Conservation (phyloP, 2,888 invertebrate species). For the Conistra vaccinii region DNA sequence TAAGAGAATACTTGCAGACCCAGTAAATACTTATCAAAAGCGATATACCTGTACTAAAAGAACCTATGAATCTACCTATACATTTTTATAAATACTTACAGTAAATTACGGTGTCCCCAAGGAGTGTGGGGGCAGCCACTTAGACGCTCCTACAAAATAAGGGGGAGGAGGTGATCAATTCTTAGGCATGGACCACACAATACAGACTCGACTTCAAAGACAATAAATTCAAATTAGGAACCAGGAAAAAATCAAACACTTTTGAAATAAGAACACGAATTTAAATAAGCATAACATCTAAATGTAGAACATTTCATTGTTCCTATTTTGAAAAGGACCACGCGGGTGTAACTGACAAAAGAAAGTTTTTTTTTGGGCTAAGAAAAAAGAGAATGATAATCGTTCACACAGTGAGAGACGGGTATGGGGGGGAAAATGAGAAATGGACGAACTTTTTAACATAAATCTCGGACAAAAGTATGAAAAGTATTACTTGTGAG, state of each 20-base stretch:
- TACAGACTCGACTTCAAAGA: constrained; percentile 30
- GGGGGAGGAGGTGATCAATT: constrained; percentile 43
- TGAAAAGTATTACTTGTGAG: constrained; percentile 85
- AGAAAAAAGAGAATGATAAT: constrained; percentile 85
- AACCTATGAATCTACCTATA: neutral
- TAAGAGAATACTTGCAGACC: neutral
- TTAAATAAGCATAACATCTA: constrained; percentile 66
- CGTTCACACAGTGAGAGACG: constrained; percentile 84
- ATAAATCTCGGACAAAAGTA: constrained; percentile 87
- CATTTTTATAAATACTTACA: constrained; percentile 18
- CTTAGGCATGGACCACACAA: constrained; percentile 25
- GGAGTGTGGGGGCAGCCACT: constrained; percentile 29
- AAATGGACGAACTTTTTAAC: constrained; percentile 88
- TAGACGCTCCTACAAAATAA: constrained; percentile 20
- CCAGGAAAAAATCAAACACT: constrained; percentile 40
- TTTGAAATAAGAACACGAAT: constrained; percentile 54
- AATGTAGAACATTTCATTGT: constrained; percentile 67
- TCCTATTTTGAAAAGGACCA: constrained; percentile 68
- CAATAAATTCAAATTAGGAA: constrained; percentile 33
- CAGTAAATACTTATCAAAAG: neutral
- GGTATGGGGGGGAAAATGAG: constrained; percentile 82
- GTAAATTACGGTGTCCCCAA: constrained; percentile 37
- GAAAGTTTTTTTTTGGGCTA: constrained; percentile 69
- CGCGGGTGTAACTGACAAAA: constrained; percentile 73
- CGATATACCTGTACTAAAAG: neutral